Conservation (phyloP, 2,797 vertebrate species). For the Tachyglossus aculeatus region DNA sequence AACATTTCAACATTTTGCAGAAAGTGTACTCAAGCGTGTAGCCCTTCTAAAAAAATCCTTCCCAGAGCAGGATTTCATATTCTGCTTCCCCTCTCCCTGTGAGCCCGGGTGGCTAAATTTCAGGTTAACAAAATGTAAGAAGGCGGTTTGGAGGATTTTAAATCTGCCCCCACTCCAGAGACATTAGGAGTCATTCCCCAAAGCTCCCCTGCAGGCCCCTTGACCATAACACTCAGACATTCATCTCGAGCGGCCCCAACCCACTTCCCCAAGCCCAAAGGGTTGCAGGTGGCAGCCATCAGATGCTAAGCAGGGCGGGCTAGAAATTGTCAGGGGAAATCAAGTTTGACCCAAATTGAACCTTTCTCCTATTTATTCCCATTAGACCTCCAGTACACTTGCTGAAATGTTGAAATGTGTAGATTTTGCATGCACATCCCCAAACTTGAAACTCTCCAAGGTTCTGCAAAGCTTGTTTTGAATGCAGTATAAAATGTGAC, state of each 20-base stretch:
- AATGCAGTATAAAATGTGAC: conserved; percentile 73
- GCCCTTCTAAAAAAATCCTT: conserved; percentile 5
- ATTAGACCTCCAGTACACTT: conserved; percentile 70
- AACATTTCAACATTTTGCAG: conserved; percentile 83
- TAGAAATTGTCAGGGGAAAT: conserved; percentile 32
- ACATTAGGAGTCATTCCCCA: conserved; percentile 8
- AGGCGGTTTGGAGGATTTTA: conserved; percentile 19
- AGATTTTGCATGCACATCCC: conserved; percentile 76
- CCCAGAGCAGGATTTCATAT: neutral
- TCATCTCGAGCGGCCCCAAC: too few species aligned
- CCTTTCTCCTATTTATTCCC: conserved; percentile 23
- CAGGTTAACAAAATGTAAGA: conserved; percentile 19
- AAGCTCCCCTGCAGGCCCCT: conserved; percentile 31
- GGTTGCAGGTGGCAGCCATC: neutral
- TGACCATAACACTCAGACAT: conserved; percentile 19
- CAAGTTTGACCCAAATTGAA: conserved; percentile 33
- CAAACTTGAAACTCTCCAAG: conserved; percentile 70
- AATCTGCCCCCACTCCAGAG: too few species aligned
- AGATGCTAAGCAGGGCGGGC: neutral
- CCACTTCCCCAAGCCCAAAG: too few species aligned
- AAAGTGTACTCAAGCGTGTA: conserved; percentile 71
- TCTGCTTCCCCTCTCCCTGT: neutral
- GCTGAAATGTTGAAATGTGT: conserved; percentile 82
- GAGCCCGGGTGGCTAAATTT: conserved; percentile 31
- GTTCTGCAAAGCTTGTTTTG: conserved; percentile 69